Evolutionary conservation across 2,888 invertebrate genomes (phyloP), one percentile per base, ranked within the genome.

Genomic region (Zelleria hepariella): DNA sequence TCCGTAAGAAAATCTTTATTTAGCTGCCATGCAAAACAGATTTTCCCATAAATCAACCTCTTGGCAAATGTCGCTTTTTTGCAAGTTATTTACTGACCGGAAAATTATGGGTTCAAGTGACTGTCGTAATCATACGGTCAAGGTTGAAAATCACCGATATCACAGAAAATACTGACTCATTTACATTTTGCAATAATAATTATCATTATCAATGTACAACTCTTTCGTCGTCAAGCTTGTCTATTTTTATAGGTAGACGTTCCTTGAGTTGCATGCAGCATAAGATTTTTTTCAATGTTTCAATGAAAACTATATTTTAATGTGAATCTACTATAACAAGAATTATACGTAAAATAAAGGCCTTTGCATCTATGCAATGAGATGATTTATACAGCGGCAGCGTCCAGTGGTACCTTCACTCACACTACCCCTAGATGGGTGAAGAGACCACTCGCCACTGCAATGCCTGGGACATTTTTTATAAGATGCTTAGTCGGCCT

Each of bases 41-140:
- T 42, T 42, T 42, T 42, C 32, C 32, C 10, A 42, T 42, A 42
- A 42, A 15, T 51, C 21, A 5, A 51, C 20, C 51, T 23, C 18
- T 51, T 51, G 21, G 20, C 51, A 42, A 49, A 49, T 53, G 53
- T 53, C 25, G 25, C 15, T 53, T 53, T 49, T 53, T 53, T 23
- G 23, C 23, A 23, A 53, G 21, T 53, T 23, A n/a, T 20, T 53
- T 25, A 53, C 15, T 25, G 10, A 53, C 53, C 25, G 53, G 53
- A 53, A 53, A 53, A 53, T 53, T 53, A 53, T 53, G 32, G 32
- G 32, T 42, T 42, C 32, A 51, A 53, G 53, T 53, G n/a, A 53
- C 53, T 53, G 53, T 21, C 53, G 25, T 23, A 53, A 53, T 53
- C 23, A n/a, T 7, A 15, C 21, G 20, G 53, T 53, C 53, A 53